Evolutionary conservation across 2,888 invertebrate species (phyloP).

Genomic region (Cyclophora albipunctata): DNA sequence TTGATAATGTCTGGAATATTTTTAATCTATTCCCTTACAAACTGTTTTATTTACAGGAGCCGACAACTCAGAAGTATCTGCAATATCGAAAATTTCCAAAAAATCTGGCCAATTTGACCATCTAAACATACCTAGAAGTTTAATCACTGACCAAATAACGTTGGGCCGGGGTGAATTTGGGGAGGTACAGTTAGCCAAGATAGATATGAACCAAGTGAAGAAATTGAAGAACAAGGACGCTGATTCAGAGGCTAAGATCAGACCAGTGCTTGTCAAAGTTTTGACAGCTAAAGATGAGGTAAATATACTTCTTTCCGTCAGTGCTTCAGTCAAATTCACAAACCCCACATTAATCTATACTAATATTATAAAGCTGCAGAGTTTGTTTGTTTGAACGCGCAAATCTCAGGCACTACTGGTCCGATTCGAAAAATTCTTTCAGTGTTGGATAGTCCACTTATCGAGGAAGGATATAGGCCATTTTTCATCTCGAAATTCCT

Average conservation of each 20-base stretch:
- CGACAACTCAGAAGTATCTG: constrained; percentile 64
- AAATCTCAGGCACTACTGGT: too few species aligned
- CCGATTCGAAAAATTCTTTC: too few species aligned
- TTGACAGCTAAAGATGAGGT: constrained; percentile 86
- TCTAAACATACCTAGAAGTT: constrained; percentile 81
- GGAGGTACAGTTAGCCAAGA: constrained; percentile 88
- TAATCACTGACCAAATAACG: constrained; percentile 81
- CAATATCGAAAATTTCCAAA: constrained; percentile 53
- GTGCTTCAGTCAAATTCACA: too few species aligned
- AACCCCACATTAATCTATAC: too few species aligned
- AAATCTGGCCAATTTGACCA: constrained; percentile 82
- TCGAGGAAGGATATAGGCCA: too few species aligned
- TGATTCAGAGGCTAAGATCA: constrained; percentile 38
- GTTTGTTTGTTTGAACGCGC: too few species aligned
- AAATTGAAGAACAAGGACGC: constrained; percentile 52
- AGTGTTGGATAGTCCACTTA: too few species aligned
- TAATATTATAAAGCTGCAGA: too few species aligned
- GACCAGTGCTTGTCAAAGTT: constrained; percentile 80
- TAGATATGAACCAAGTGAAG: constrained; percentile 53
- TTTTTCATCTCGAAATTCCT: too few species aligned
- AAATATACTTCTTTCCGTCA: not conserved
- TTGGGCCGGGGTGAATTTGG: constrained; percentile 94
- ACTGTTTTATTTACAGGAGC: constrained; percentile 36
- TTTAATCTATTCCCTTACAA: not conserved
- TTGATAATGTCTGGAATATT: too few species aligned